phyloP scores from a whole-genome alignment of 2,797 vertebrate species.

The Oceanodroma leucorhoa region DNA sequence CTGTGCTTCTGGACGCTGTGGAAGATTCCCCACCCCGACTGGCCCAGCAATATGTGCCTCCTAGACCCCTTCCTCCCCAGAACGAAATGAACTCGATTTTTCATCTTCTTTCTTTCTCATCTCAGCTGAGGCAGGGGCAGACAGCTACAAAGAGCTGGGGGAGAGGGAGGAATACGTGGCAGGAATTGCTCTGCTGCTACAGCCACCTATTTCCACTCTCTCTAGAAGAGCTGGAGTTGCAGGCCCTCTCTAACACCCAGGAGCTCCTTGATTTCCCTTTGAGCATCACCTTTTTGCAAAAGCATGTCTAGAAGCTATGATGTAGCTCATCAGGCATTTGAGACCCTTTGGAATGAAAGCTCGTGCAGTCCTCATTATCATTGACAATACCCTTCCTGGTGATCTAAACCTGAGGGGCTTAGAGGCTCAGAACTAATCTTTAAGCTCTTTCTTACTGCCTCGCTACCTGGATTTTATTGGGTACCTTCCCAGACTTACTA shows the following conservation, averaged over 20 bases:
- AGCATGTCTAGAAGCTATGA: not conserved
- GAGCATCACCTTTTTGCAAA: not conserved
- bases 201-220: not conserved
- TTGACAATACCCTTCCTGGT: not conserved
- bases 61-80: not conserved
- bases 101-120: not conserved
- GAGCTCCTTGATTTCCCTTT: not conserved
- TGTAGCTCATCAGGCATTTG: not conserved
- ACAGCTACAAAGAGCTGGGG: not conserved
- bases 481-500: not conserved
- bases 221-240: not conserved
- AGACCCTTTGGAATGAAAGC: not conserved
- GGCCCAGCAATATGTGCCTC: not conserved
- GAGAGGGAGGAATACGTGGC: rapidly evolving
- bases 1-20: not conserved
- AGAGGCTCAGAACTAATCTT: not conserved
- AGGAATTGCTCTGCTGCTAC: not conserved
- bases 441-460: not conserved
- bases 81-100: not conserved
- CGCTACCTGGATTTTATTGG: not conserved
- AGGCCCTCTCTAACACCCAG: not conserved
- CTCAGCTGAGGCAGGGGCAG: not conserved
- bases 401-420: not conserved
- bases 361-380: rapidly evolving
- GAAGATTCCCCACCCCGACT: not conserved